A percentile compares a stretch with the other conserved stretches of the same genome.
phyloP scores from a whole-genome alignment of 2,113 vertebrate genomes.

The Todiramphus saurophagus region DNA sequence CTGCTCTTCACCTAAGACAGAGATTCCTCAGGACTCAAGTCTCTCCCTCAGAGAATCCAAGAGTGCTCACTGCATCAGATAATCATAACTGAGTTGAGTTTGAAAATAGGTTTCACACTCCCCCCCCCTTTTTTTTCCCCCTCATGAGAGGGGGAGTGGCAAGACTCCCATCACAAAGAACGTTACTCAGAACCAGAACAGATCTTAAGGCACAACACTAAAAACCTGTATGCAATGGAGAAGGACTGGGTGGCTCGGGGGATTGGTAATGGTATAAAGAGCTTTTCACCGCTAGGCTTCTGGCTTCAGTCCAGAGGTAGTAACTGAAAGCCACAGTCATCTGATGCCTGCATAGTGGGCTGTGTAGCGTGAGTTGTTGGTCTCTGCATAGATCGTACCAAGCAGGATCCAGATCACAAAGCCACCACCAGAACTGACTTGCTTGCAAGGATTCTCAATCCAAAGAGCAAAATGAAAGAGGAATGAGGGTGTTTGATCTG shows the following conservation, averaged over 20 bases:
- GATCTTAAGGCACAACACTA: conserved; percentile 59
- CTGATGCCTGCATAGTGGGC: conserved; percentile 63
- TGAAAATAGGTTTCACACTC: conserved; percentile 52
- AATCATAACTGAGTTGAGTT: not conserved
- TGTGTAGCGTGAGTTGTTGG: conserved; percentile 64
- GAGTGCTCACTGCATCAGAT: not conserved
- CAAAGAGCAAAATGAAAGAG: not conserved
- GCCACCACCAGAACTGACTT: conserved; percentile 26
- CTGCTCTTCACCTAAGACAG: not conserved
- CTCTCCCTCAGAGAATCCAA: not conserved
- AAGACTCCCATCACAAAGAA: conserved; percentile 52
- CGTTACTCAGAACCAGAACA: conserved; percentile 58
- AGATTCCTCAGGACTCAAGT: not conserved
- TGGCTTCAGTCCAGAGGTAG: conserved; percentile 69
- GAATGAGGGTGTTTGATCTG: not conserved
- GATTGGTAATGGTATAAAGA: conserved; percentile 70
- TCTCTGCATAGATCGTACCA: conserved; percentile 58
- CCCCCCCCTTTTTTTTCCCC: not conserved
- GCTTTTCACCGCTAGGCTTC: conserved; percentile 69
- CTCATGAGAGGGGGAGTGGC: conserved; percentile 53
- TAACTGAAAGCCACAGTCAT: conserved; percentile 73
- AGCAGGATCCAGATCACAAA: conserved; percentile 62
- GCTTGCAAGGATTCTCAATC: not conserved
- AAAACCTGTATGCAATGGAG: conserved; percentile 61
- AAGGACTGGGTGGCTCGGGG: conserved; percentile 62